Evolutionary conservation across 1,140 invertebrate genomes (phyloP), one percentile per base, ranked within the genome.

Genomic region (Neodiprion pinetum): DNA sequence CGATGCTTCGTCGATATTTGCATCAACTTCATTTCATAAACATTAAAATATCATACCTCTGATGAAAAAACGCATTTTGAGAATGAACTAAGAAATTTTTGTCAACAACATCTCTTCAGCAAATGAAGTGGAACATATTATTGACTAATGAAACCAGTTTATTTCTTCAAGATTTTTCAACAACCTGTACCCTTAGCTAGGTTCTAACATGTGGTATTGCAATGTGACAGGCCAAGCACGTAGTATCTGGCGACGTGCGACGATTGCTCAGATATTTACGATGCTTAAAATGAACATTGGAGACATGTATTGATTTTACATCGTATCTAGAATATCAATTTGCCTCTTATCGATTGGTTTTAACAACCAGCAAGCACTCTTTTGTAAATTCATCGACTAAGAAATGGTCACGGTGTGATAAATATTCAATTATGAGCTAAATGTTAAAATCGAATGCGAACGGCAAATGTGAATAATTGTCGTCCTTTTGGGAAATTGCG

Each of bases 1-100:
- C 1, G 28, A 40, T 40, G 28, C 28, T 40, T 40, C 79, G 80
- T 75, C 77, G 80, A 74, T 78, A 73, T 74, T 49, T 49, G 77
- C 47, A 76, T 78, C 53, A 77, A 74, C 74, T 40, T 74, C 28
- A 72, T 73, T 40, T 70, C 78, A 80, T 65, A 67, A 9, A 70
- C 69, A 17, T 48, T 10, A 70, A 48, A 40, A 14, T 21, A 7
- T 48, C 69, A 48, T 48, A 47, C 17, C 48, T 70, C 69, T 23
- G 50, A 40, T 70, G 50, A 70, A 40, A 70, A 70, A 9, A 70
- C 28, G 28, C 28, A 40, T 40, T 40, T 5, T 1, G 28, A 40
- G 28, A 40, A 40, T 40, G 28, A 40, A 40, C 28, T 40, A 40
- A 40, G 28, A 40, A 40, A 5, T 40, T 40, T 40, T 40, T 40